Percentiles rank a stretch among this genome's conserved stretches.
phyloP scores from a whole-genome alignment of 2,888 invertebrate genomes.

The Vanessa cardui region DNA sequence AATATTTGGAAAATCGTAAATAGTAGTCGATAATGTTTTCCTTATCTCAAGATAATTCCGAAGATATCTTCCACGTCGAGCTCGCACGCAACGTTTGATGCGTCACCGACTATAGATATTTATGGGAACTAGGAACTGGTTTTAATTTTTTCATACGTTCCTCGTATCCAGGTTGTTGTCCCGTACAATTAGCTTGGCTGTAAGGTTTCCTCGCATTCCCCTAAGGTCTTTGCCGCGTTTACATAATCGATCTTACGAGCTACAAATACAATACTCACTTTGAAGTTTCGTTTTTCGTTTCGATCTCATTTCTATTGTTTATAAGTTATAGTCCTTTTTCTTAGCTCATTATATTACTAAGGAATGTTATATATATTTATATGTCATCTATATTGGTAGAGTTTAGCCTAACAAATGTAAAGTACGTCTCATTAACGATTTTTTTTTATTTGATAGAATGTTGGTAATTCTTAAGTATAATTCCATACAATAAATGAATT shows the following conservation, averaged over 20 bases:
- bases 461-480: no score
- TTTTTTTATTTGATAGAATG: neutral
- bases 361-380: neutral
- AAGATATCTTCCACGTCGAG: neutral
- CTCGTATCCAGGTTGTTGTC: conserved; percentile 24
- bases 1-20: neutral
- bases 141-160: conserved; percentile 13
- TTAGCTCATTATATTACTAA: neutral
- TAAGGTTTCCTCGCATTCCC: conserved; percentile 29
- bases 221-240: conserved; percentile 18
- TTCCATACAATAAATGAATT: no score
- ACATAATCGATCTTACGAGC: conserved; percentile 16
- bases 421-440: neutral
- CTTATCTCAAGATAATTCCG: neutral
- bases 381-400: neutral
- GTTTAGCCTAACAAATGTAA: neutral
- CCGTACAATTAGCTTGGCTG: conserved; percentile 23
- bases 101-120: conserved; percentile 12
- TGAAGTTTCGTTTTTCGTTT: no score
- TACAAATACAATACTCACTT: no score
- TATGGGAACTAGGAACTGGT: conserved; percentile 17
- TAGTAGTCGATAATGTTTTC: neutral
- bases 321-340: no score
- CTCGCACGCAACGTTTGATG: conserved; percentile 6
- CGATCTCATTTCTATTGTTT: no score